Evolutionary conservation across 37 sponge, comb jelly and placozoan genomes (phyloP).

Genomic region (Spongia lamella): DNA sequence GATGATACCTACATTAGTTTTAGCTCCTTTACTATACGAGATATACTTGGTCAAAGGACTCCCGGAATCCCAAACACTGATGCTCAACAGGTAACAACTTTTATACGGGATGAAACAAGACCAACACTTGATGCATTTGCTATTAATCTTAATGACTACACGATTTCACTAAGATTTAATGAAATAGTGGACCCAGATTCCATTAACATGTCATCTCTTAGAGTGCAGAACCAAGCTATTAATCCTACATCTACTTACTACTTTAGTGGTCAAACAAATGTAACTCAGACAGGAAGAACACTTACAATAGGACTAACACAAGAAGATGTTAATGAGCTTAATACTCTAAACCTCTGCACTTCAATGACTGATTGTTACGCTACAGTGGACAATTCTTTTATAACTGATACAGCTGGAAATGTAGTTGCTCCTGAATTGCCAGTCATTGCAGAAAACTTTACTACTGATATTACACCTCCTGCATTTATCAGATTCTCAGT

Average conservation of each 20-base stretch:
- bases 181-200: conserved; percentile 64
- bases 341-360: conserved; percentile 61
- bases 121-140: conserved; percentile 59
- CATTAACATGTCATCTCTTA: conserved; percentile 59
- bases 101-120: conserved; percentile 43
- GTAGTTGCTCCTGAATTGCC: conserved; percentile 26
- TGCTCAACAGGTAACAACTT: conserved; percentile 56
- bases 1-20: conserved; percentile 63
- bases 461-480: conserved; percentile 59
- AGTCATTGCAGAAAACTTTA: conserved; percentile 49
- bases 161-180: conserved; percentile 58
- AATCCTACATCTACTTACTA: conserved; percentile 24
- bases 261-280: conserved; percentile 30
- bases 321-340: conserved; percentile 65
- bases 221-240: conserved; percentile 27
- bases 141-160: conserved; percentile 71
- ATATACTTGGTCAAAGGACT: conserved; percentile 51
- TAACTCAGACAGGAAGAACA: conserved; percentile 19
- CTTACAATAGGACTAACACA: conserved; percentile 54
- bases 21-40: conserved; percentile 47
- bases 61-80: conserved; percentile 41
- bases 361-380: conserved; percentile 58
- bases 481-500: conserved; percentile 67
- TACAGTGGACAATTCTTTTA: conserved; percentile 40
- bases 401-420: conserved; percentile 80